phyloP scores from a whole-genome alignment of 2,797 vertebrate genomes.

The Rhinatrema bivittatum region DNA sequence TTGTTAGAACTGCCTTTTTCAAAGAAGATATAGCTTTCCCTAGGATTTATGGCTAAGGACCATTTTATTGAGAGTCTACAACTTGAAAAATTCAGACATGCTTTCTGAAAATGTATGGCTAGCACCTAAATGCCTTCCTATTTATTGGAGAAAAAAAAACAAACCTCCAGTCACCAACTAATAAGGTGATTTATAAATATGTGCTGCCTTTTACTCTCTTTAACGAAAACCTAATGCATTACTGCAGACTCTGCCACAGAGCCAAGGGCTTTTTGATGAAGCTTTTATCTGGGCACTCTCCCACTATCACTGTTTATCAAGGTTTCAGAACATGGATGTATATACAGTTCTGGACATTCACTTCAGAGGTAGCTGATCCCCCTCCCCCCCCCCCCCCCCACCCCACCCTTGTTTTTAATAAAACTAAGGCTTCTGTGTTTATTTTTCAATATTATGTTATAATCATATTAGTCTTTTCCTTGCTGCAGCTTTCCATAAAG shows the following conservation, averaged over 20 bases:
- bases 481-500: no score
- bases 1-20: no score
- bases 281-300: slow-evolving; percentile 24
- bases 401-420: no score
- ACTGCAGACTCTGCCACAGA: slow-evolving; percentile 6
- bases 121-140: slow-evolving; percentile 15
- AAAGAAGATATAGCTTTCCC: no score
- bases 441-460: no score
- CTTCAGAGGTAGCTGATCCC: not conserved
- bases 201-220: slow-evolving; percentile 15
- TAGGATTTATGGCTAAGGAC: no score
- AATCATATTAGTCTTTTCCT: no score
- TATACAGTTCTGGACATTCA: not conserved
- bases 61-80: no score
- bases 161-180: slow-evolving; percentile 16
- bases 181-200: slow-evolving; percentile 34
- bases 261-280: slow-evolving; percentile 22
- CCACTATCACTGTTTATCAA: slow-evolving; percentile 20
- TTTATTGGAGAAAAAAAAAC: slow-evolving; percentile 17
- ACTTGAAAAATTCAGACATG: no score
- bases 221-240: slow-evolving; percentile 27
- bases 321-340: slow-evolving; percentile 4
- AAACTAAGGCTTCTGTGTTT: no score
- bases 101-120: slow-evolving; percentile 17
- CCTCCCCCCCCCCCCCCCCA: no score